Conservation (phyloP, 1,140 invertebrate species). For the Lithobius niger region DNA sequence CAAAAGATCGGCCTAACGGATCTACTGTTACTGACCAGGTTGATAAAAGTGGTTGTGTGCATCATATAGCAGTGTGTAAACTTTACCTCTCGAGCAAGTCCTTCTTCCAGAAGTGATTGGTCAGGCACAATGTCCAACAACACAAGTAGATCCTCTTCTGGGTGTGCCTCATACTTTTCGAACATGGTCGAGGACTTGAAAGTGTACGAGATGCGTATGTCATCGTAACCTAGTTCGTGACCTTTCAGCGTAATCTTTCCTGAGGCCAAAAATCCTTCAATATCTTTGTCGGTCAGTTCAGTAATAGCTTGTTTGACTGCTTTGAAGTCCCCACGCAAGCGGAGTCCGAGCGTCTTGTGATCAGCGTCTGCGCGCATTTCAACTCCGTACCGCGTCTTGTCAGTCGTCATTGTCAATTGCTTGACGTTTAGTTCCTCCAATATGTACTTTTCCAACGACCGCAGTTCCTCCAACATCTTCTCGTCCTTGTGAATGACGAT, state of each 20-base stretch:
- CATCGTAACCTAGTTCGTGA: conserved; percentile 59
- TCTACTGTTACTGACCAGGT: neutral
- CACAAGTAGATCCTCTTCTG: conserved; percentile 72
- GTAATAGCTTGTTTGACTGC: conserved; percentile 64
- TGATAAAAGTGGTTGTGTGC: too few species aligned
- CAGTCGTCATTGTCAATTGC: conserved; percentile 69
- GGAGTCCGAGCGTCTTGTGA: conserved; percentile 69
- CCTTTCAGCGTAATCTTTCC: conserved; percentile 58
- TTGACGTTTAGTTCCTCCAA: conserved; percentile 82
- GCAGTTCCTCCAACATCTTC: conserved; percentile 63
- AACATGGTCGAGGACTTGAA: conserved; percentile 43
- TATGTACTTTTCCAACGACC: conserved; percentile 71
- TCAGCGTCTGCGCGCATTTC: conserved; percentile 87
- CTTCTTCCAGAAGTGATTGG: conserved; percentile 81
- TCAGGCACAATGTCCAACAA: conserved; percentile 52
- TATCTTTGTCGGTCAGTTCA: conserved; percentile 58
- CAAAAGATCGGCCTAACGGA: neutral
- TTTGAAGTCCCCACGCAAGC: conserved; percentile 82
- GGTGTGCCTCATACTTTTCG: conserved; percentile 73
- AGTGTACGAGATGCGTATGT: conserved; percentile 73
- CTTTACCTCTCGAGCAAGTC: conserved; percentile 72
- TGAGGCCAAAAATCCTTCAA: conserved; percentile 57
- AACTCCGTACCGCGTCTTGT: conserved; percentile 90
- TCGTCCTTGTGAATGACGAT: conserved; percentile 82
- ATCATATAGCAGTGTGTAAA: too few species aligned